Evolutionary conservation across 2,888 invertebrate genomes (phyloP).

Genomic region (Lepidonotus clava): DNA sequence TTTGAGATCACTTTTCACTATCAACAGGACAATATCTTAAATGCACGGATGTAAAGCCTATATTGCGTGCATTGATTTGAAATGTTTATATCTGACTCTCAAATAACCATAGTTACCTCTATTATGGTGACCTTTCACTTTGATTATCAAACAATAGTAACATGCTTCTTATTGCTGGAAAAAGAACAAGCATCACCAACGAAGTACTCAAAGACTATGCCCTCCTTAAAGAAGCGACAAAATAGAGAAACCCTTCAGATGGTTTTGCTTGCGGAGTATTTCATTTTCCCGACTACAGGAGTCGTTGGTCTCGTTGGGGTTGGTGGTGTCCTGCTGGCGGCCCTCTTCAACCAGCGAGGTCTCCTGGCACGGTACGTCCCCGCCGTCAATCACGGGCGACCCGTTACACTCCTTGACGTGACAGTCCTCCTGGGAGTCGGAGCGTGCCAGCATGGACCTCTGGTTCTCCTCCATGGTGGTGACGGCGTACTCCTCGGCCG

Average conservation of each 20-base stretch:
- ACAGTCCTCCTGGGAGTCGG: slow-evolving; percentile 23
- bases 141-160: no score
- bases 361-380: neutral
- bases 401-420: neutral
- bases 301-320: neutral
- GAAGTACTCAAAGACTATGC: no score
- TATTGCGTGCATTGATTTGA: no score
- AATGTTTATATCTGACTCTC: no score
- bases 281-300: slow-evolving; percentile 3
- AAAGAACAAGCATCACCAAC: no score
- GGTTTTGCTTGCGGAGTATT: neutral
- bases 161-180: no score
- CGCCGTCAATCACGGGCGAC: neutral
- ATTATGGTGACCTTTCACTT: no score
- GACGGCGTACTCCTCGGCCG: neutral
- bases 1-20: no score
- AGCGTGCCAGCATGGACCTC: neutral
- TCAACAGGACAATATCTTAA: no score
- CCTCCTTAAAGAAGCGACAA: neutral
- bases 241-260: slow-evolving; percentile 9
- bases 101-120: no score
- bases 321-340: neutral
- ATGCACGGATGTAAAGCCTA: no score
- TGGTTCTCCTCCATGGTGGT: neutral
- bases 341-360: neutral